Evolutionary conservation across 1,140 invertebrate species (phyloP), one percentile per base, ranked within the genome.

Genomic region (Pentalonia nigronervosa): DNA sequence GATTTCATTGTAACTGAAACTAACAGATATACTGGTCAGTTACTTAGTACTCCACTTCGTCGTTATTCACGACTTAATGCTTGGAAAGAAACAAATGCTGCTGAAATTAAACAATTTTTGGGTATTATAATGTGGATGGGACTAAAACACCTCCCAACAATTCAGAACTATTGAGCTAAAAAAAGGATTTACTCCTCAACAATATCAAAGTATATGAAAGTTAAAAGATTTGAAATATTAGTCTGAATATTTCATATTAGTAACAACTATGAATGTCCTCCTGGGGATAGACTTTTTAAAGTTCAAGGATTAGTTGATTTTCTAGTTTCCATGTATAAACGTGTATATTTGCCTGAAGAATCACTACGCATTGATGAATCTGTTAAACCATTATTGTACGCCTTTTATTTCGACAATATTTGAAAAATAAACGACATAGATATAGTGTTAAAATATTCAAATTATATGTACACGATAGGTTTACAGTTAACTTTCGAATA

Each of bases 361-460:
- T 93, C 92, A 21, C 93, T 95, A 88, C 94, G 94, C 94, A 94
- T 95, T 93, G 95, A 95, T 94, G 94, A 95, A 94, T 94, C 94
- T 34, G 94, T 95, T 94, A 90, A 95, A 84, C 94, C 95, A 86
- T 95, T 95, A 89, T 94, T 89, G 94, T 95, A 30, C 93, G 94
- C 89, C 94, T 95, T 47, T 48, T 87, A 23, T 94, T 95, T 89
- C 67, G 93, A 90, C 94, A 95, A 91, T 95, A 94, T 93, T 94
- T 94, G 90, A 94, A 94, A 91, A 93, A 94, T 93, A 95, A 95
- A 94, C 53, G 84, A 90, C 94, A 94, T 94, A 94, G 94, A 94
- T 95, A 95, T 93, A 94, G 94, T 89, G 94, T 95, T 83, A 95
- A 95, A 94, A 90, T 95, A 34, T 95, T 95, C 91, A 95, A 95